Conservation (phyloP, 1,140 invertebrate species). For the Liolophura sinensis region DNA sequence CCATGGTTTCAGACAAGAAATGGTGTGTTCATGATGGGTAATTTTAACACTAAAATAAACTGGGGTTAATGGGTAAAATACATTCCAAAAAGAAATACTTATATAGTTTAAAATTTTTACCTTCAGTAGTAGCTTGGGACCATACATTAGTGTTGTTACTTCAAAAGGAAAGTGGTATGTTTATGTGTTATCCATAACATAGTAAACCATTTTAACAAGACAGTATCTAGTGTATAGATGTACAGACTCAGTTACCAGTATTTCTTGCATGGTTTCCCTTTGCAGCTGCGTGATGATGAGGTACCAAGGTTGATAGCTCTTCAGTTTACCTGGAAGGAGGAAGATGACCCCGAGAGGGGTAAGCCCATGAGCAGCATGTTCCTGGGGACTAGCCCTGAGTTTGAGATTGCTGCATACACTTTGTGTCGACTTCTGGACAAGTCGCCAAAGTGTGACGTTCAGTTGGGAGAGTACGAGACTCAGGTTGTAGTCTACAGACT, state of each 20-base stretch:
- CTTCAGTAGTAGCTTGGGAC: too few species aligned
- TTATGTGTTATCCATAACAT: not conserved
- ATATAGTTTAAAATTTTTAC: too few species aligned
- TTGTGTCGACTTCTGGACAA: conserved; percentile 48
- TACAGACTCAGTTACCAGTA: not conserved
- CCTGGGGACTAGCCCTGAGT: conserved; percentile 88
- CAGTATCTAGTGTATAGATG: too few species aligned
- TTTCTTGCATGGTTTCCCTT: conserved; percentile 6
- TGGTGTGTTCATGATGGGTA: too few species aligned
- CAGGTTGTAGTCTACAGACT: conserved; percentile 42
- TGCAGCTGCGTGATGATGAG: conserved; percentile 42
- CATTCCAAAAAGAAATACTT: too few species aligned
- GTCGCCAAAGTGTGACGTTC: conserved; percentile 30
- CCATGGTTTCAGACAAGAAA: too few species aligned
- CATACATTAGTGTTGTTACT: too few species aligned
- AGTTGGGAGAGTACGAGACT: conserved; percentile 52
- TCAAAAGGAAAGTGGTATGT: too few species aligned
- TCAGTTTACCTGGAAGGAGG: conserved; percentile 49
- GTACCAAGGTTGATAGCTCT: conserved; percentile 48
- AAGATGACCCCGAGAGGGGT: conserved; percentile 20
- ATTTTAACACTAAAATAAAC: too few species aligned
- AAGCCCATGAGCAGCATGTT: conserved; percentile 64
- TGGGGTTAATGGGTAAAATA: too few species aligned
- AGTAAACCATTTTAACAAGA: not conserved
- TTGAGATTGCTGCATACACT: conserved; percentile 89